Conservation (phyloP, 2,113 vertebrate species). For the Glareola pratincola region DNA sequence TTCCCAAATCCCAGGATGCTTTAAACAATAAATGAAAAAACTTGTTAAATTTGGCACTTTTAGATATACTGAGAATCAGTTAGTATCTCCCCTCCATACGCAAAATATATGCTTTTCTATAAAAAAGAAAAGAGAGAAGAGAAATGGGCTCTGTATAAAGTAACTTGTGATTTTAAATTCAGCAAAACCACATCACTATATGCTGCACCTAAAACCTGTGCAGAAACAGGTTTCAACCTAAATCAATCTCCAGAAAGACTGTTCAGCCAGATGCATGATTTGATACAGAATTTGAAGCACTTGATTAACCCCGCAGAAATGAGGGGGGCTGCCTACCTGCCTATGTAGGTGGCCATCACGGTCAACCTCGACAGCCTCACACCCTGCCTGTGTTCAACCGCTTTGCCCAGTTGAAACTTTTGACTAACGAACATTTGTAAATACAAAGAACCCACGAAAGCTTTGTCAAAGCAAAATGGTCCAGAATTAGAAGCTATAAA, state of each 20-base stretch:
- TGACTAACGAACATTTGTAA: neutral
- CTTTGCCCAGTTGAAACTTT: neutral
- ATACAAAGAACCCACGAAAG: neutral
- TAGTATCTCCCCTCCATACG: neutral
- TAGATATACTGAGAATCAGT: neutral
- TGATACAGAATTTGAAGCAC: neutral
- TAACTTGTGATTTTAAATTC: neutral
- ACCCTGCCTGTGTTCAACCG: neutral
- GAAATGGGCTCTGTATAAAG: neutral
- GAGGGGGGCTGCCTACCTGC: neutral
- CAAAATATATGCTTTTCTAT: neutral
- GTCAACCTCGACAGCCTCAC: neutral
- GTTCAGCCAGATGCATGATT: neutral
- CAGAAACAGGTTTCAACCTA: neutral
- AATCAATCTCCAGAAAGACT: neutral
- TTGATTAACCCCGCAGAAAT: neutral
- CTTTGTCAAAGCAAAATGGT: neutral
- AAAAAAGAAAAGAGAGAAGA: neutral
- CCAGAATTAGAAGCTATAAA: neutral
- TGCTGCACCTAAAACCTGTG: neutral
- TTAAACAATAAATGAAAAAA: constrained; percentile 9
- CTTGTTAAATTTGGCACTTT: neutral
- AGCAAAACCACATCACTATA: neutral
- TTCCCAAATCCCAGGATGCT: constrained; percentile 22
- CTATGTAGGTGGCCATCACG: neutral